Conservation (phyloP, 2,888 invertebrate species). For the Alitta virens region DNA sequence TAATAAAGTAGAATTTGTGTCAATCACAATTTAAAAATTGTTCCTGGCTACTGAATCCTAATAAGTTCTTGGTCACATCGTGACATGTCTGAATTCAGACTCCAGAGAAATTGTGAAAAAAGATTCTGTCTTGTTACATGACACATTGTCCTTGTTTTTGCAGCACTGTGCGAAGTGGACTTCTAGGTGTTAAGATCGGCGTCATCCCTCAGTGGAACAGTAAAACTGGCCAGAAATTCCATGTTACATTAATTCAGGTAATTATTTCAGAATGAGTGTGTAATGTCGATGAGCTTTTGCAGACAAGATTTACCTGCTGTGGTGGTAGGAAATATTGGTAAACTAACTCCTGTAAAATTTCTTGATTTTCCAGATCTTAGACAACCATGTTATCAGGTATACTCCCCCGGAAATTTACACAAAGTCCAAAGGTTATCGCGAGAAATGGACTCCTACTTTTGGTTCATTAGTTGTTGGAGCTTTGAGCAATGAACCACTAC, state of each 20-base stretch:
- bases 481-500: slow-evolving; percentile 60
- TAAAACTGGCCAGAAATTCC: not conserved
- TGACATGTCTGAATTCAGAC: too few relatives aligned
- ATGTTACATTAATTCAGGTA: not conserved
- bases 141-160: not conserved
- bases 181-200: not conserved
- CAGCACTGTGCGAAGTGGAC: not conserved
- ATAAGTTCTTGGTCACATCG: too few relatives aligned
- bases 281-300: too few relatives aligned
- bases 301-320: too few relatives aligned
- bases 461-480: slow-evolving; percentile 85
- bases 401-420: slow-evolving; percentile 78
- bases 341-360: too few relatives aligned
- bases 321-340: too few relatives aligned
- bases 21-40: too few relatives aligned
- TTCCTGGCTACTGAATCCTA: too few relatives aligned
- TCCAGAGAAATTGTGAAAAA: too few relatives aligned
- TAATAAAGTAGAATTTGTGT: too few relatives aligned
- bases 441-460: slow-evolving; percentile 38
- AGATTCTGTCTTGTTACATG: too few relatives aligned
- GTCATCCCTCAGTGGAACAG: not conserved
- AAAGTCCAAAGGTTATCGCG: slow-evolving; percentile 61
- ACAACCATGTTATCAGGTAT: slow-evolving; percentile 93
- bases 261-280: not conserved
- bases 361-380: slow-evolving; percentile 70